These are phyloP conservation scores for Salmo trutta DNA, from an alignment of 2,797 vertebrate species.

Conservation along the genomic window DNA sequence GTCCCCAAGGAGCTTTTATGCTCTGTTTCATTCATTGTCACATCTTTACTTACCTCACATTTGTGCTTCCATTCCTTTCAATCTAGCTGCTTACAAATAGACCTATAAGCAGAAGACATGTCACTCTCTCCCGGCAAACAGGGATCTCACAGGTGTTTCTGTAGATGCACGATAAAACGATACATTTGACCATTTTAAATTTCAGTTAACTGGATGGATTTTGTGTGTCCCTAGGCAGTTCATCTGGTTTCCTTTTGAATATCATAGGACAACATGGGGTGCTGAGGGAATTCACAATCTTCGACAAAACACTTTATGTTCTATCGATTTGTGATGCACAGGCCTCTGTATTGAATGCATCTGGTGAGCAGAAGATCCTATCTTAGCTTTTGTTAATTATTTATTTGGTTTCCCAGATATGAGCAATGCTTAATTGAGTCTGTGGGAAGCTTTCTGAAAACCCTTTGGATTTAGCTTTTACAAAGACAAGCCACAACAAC, in stretches of 20 bases:
- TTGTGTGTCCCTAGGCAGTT: constrained; percentile 17
- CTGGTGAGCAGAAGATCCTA: constrained; percentile 68
- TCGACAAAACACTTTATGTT: constrained; percentile 40
- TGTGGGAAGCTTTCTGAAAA: constrained; percentile 47
- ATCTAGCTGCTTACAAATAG: neutral
- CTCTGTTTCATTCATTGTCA: constrained; percentile 44
- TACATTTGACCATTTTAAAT: neutral
- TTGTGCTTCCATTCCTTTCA: constrained; percentile 27
- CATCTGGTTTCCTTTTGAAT: constrained; percentile 44
- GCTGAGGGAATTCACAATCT: constrained; percentile 2
- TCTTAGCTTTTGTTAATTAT: constrained; percentile 72
- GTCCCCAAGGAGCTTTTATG: constrained; percentile 43
- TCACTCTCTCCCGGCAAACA: constrained; percentile 36
- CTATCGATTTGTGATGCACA: constrained; percentile 53
- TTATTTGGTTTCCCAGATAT: constrained; percentile 68
- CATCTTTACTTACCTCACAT: constrained; percentile 57
- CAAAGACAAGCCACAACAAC: too few species aligned
- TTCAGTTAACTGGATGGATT: constrained; percentile 14
- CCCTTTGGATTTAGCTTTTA: constrained; percentile 32
- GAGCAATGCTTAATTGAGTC: constrained; percentile 75
- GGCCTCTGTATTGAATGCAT: constrained; percentile 60
- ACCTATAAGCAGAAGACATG: constrained; percentile 58
- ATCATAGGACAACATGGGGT: constrained; percentile 24
- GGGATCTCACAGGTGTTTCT: neutral
- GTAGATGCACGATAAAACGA: constrained; percentile 48